Conservation (phyloP, 1,140 invertebrate genomes). For the Ips nitidus region DNA sequence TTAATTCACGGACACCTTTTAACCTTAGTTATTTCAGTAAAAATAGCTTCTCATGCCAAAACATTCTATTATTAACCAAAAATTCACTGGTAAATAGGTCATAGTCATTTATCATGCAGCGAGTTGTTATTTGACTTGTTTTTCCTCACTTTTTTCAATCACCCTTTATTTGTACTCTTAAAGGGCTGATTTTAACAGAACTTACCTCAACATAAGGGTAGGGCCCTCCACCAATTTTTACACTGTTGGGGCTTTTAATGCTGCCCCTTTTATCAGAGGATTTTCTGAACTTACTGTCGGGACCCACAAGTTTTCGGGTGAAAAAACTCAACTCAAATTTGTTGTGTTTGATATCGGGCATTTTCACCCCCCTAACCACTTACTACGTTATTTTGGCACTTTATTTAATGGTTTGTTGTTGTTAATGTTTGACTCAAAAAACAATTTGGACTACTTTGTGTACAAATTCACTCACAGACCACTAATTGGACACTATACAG, state of each 20-base stretch:
- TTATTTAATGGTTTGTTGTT: background rate
- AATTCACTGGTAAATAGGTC: no score
- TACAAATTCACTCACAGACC: no score
- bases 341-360: constrained; percentile 36
- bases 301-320: constrained; percentile 3
- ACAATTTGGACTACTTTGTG: background rate
- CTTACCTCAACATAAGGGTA: constrained; percentile 50
- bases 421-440: no score
- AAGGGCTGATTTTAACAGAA: background rate
- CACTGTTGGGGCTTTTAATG: constrained; percentile 41
- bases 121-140: no score
- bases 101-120: no score
- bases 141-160: background rate
- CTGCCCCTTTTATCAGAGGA: constrained; percentile 25
- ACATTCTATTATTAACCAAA: no score
- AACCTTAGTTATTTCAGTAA: no score
- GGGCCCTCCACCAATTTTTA: constrained; percentile 43
- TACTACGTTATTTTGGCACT: background rate
- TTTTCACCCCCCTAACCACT: background rate
- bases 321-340: constrained; percentile 37
- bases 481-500: no score
- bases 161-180: no score
- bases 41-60: no score
- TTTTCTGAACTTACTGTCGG: constrained; percentile 25
- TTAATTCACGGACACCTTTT: no score